A percentile compares a stretch with the other conserved stretches of the same genome.
Conservation (phyloP, 2,888 invertebrate genomes). For the Acronicta alni region DNA sequence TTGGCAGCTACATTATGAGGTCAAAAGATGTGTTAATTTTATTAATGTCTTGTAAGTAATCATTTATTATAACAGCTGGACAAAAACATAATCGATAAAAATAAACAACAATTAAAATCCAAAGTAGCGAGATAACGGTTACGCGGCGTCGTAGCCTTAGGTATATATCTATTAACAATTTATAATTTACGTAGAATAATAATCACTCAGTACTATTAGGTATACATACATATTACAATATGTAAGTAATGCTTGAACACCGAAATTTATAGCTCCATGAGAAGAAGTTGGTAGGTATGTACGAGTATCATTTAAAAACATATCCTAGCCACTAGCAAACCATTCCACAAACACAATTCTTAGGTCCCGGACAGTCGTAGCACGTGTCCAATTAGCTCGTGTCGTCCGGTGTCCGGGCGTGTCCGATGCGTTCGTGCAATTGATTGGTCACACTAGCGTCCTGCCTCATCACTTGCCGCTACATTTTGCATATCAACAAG, state of each 20-base stretch:
- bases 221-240: no score
- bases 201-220: no score
- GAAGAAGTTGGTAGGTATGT: no score
- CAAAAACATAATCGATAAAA: conserved; percentile 29
- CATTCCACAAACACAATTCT: not conserved
- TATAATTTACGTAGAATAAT: no score
- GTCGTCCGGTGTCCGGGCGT: conserved; percentile 44
- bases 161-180: no score
- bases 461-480: not conserved
- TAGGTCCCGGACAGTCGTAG: conserved; percentile 18
- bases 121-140: no score
- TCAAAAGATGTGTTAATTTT: conserved; percentile 63
- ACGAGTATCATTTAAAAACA: not conserved
- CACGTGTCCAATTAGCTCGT: conserved; percentile 56
- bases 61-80: conserved; percentile 43
- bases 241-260: no score
- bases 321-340: not conserved
- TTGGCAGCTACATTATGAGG: conserved; percentile 62
- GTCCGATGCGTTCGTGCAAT: conserved; percentile 64
- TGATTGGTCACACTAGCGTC: conserved; percentile 67
- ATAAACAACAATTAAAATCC: no score
- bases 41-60: conserved; percentile 55
- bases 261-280: no score
- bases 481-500: not conserved
- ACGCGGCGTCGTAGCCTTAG: no score